Evolutionary conservation across 1,140 invertebrate genomes (phyloP).

Genomic region (Euschistus heros): DNA sequence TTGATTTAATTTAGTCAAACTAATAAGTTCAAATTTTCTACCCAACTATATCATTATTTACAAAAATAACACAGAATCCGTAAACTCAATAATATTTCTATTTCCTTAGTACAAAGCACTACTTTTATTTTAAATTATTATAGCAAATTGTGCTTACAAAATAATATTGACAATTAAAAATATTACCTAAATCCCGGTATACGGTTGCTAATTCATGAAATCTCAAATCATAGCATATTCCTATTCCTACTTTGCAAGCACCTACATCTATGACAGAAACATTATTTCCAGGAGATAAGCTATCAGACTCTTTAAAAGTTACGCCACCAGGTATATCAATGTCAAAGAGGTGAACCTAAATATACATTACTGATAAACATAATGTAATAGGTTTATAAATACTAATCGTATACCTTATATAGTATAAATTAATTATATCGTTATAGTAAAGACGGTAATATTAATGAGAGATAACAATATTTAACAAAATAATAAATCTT

Average conservation of each 20-base stretch:
- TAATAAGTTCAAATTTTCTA: too few relatives aligned
- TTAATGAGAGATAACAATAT: too few relatives aligned
- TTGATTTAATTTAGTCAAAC: too few relatives aligned
- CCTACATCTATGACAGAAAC: slow-evolving; percentile 64
- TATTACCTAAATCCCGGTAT: slow-evolving; percentile 43
- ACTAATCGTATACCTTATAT: not conserved
- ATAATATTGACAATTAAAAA: not conserved
- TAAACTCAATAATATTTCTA: not conserved
- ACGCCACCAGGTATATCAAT: slow-evolving; percentile 89
- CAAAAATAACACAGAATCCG: too few relatives aligned
- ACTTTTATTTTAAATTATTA: not conserved
- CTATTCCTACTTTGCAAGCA: slow-evolving; percentile 72
- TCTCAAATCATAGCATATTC: slow-evolving; percentile 89
- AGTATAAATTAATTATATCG: too few relatives aligned
- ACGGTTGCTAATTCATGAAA: slow-evolving; percentile 81
- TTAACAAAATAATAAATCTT: too few relatives aligned
- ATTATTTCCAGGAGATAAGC: slow-evolving; percentile 60
- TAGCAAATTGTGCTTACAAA: not conserved
- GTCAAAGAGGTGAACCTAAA: slow-evolving; percentile 85
- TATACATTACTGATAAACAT: not conserved
- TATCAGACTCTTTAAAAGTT: slow-evolving; percentile 85
- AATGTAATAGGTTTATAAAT: not conserved
- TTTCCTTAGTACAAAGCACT: not conserved
- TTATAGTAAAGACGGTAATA: too few relatives aligned
- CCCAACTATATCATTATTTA: too few relatives aligned